phyloP scores from a whole-genome alignment of 1,140 invertebrate species.

The Pogonognathellus flavescens region DNA sequence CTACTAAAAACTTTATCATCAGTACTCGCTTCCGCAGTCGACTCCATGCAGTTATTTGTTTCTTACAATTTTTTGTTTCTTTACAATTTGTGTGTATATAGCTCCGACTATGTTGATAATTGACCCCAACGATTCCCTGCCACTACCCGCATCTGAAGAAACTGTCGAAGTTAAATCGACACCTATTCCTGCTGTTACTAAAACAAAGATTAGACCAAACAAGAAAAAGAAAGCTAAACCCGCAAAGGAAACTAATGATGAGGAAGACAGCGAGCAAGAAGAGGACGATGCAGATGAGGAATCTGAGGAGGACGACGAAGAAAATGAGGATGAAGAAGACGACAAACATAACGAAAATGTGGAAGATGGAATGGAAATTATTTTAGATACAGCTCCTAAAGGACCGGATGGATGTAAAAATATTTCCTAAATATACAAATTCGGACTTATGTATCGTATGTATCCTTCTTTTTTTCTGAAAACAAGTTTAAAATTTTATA shows the following conservation, averaged over 20 bases:
- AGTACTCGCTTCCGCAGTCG: too few species aligned
- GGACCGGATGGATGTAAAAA: constrained; percentile 8
- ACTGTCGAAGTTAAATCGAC: neutral
- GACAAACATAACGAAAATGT: constrained; percentile 47
- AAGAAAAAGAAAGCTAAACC: neutral
- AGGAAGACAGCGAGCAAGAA: neutral
- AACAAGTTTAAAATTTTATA: constrained; percentile 8
- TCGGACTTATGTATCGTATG: too few species aligned
- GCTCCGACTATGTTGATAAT: neutral
- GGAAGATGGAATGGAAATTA: constrained; percentile 3
- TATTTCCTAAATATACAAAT: neutral
- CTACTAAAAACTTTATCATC: too few species aligned
- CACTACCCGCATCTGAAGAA: constrained; percentile 8
- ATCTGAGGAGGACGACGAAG: constrained; percentile 14
- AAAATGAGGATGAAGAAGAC: constrained; percentile 33
- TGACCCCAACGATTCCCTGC: neutral
- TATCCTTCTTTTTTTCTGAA: too few species aligned
- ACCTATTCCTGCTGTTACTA: neutral
- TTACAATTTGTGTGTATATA: neutral
- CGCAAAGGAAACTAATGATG: neutral
- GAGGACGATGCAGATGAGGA: neutral
- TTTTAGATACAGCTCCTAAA: neutral
- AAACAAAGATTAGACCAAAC: neutral
- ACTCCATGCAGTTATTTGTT: too few species aligned
- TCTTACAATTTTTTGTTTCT: too few species aligned